phyloP scores from a whole-genome alignment of 2,797 vertebrate genomes.

The Salarias fasciatus region DNA sequence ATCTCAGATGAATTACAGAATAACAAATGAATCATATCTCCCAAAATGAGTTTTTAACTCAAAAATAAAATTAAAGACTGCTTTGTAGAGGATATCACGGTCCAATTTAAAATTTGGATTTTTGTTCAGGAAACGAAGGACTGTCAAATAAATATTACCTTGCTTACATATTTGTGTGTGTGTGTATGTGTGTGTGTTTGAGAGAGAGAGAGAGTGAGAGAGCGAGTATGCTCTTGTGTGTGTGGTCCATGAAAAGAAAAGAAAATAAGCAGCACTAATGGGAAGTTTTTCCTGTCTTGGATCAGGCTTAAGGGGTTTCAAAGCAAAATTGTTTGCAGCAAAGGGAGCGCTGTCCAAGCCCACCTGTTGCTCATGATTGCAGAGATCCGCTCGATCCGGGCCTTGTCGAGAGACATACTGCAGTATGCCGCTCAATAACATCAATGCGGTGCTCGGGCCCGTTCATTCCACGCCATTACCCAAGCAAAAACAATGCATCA shows the following conservation, averaged over 20 bases:
- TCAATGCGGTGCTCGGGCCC: conserved; percentile 34
- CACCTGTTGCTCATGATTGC: conserved; percentile 80
- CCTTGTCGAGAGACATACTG: conserved; percentile 60
- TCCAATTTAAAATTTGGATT: conserved; percentile 39
- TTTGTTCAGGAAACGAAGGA: conserved; percentile 56
- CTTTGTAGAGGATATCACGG: conserved; percentile 9
- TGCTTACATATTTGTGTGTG: conserved; percentile 50
- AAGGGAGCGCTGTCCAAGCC: conserved; percentile 65
- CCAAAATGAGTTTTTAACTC: not conserved
- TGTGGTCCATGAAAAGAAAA: conserved; percentile 79
- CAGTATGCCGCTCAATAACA: conserved; percentile 54
- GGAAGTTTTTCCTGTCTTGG: conserved; percentile 77
- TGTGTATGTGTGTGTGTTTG: conserved; percentile 16
- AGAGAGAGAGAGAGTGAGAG: no score
- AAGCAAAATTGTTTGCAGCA: conserved; percentile 77
- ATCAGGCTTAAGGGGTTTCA: conserved; percentile 72
- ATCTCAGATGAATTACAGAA: not conserved
- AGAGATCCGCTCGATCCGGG: conserved; percentile 68
- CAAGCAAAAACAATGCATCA: conserved; percentile 41
- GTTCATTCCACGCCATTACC: conserved; percentile 52
- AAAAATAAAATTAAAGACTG: not conserved
- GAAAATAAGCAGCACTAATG: conserved; percentile 78
- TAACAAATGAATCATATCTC: not conserved
- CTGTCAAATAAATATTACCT: conserved; percentile 43
- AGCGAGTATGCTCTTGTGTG: conserved; percentile 56